Percentiles rank a stretch among this genome's conserved stretches.
These are phyloP conservation scores for Carduelis carduelis DNA, from an alignment of 2,797 vertebrate genomes.

Conservation along the genomic window DNA sequence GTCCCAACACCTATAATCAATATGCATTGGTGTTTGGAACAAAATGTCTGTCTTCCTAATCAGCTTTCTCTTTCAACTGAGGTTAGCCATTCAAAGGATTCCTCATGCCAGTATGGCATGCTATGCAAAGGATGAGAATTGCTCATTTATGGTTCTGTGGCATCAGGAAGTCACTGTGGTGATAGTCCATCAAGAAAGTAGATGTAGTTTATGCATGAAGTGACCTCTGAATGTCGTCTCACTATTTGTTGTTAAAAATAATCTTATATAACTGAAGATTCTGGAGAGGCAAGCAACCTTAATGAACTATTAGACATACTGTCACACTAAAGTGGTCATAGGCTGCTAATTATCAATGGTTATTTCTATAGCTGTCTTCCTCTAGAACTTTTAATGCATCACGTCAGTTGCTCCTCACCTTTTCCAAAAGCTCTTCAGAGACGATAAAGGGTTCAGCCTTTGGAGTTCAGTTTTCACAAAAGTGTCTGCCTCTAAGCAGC, in stretches of 20 bases:
- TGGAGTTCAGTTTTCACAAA: background rate
- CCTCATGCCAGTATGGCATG: accelerated
- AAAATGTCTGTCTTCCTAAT: background rate
- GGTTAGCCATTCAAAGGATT: background rate
- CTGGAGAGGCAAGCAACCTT: background rate
- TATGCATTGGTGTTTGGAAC: background rate
- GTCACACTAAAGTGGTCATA: background rate
- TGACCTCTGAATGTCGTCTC: background rate
- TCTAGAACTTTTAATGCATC: background rate
- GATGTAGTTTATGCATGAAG: background rate
- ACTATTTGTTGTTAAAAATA: background rate
- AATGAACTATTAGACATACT: background rate
- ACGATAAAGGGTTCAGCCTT: background rate
- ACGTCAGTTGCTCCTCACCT: background rate
- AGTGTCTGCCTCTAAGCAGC: background rate
- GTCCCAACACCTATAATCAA: background rate
- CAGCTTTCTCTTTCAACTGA: accelerated
- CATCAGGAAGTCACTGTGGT: background rate
- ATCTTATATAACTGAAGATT: background rate
- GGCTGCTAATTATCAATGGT: background rate
- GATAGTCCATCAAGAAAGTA: background rate
- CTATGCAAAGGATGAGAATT: background rate
- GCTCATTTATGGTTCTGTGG: background rate
- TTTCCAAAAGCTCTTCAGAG: background rate
- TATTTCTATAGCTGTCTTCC: background rate